Evolutionary conservation across 1,140 invertebrate species (phyloP).

Genomic region (Helicorthomorpha holstii): DNA sequence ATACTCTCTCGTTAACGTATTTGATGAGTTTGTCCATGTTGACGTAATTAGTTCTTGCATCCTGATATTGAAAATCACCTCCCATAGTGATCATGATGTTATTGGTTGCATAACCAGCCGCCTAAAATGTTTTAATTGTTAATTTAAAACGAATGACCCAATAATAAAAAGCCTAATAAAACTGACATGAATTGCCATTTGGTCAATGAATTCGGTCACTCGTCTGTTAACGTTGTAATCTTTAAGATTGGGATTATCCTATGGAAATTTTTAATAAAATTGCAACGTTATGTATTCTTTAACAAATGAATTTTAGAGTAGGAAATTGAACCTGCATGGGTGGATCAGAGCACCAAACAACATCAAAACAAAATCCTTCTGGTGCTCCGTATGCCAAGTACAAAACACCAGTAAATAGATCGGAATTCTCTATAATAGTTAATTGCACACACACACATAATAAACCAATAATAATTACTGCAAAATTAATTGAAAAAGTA

Average conservation of each 20-base stretch:
- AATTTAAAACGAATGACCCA: not conserved
- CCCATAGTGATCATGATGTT: constrained; percentile 40
- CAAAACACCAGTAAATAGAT: constrained; percentile 49
- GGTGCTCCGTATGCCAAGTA: constrained; percentile 67
- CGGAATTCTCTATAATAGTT: constrained; percentile 26
- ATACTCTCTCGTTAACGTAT: constrained; percentile 33
- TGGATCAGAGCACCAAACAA: constrained; percentile 61
- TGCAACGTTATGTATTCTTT: no score
- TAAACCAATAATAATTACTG: constrained; percentile 62
- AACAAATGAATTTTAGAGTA: no score
- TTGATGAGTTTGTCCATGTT: constrained; percentile 57
- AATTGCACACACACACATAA: constrained; percentile 5
- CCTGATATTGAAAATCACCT: constrained; percentile 36
- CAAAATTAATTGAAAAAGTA: constrained; percentile 48
- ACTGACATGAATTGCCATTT: constrained; percentile 21
- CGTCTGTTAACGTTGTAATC: constrained; percentile 28
- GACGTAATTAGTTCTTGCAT: constrained; percentile 39
- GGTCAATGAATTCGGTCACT: constrained; percentile 24
- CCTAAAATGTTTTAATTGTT: constrained; percentile 9
- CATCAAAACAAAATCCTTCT: constrained; percentile 75
- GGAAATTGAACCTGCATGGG: constrained; percentile 27
- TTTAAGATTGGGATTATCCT: constrained; percentile 27
- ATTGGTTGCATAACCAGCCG: constrained; percentile 20
- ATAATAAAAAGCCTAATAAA: not conserved
- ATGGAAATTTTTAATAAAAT: no score